Evolutionary conservation across 2,888 invertebrate genomes (phyloP).

Genomic region (Chalcosyrphus nemorum): DNA sequence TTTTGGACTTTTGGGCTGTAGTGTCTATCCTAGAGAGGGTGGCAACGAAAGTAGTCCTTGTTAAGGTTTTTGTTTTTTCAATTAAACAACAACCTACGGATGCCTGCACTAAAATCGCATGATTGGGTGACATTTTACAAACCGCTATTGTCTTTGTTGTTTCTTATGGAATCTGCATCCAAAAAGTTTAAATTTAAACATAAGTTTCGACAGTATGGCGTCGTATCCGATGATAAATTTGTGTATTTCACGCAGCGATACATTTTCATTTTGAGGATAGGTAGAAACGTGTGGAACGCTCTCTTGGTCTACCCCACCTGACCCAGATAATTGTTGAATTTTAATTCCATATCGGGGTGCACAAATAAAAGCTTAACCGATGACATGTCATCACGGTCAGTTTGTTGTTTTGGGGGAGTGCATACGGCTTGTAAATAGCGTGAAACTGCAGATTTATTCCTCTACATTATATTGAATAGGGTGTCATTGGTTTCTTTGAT

Average conservation of each 20-base stretch:
- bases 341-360: conserved; percentile 53
- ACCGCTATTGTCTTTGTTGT: conserved; percentile 57
- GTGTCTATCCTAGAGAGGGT: background rate
- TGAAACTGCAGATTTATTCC: conserved; percentile 21
- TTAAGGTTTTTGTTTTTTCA: background rate
- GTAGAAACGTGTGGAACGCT: no score
- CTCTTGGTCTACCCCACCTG: no score
- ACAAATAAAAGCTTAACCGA: conserved; percentile 56
- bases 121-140: conserved; percentile 59
- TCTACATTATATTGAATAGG: conserved; percentile 17
- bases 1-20: background rate
- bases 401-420: conserved; percentile 1
- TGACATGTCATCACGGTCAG: conserved; percentile 64
- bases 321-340: conserved; percentile 58
- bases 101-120: conserved; percentile 56
- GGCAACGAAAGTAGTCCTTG: background rate
- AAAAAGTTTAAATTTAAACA: conserved; percentile 54
- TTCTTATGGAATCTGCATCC: conserved; percentile 68
- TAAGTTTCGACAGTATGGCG: conserved; percentile 52
- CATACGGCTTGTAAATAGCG: conserved; percentile 52
- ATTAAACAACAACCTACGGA: background rate
- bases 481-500: background rate
- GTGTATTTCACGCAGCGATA: conserved; percentile 64
- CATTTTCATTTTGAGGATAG: conserved; percentile 39
- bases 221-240: conserved; percentile 64